Percentiles rank a stretch among this genome's conserved stretches.
Evolutionary conservation across 2,888 invertebrate genomes (phyloP).

Genomic region (Drosophila meridionalis): DNA sequence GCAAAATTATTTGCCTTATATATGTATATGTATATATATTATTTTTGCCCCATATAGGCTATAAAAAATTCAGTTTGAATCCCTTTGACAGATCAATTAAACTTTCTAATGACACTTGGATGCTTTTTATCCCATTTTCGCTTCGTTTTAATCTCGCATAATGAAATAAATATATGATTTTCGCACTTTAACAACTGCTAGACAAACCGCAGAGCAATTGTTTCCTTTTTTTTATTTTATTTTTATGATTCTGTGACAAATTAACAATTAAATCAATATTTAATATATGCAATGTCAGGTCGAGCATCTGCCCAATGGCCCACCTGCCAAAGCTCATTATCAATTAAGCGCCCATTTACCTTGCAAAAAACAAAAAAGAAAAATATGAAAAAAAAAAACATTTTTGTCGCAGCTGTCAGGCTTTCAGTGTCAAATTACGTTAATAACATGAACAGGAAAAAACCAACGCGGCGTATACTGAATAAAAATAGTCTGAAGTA

Average conservation of each 20-base stretch:
- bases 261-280: constrained; percentile 61
- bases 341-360: constrained; percentile 33
- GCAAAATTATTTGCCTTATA: neutral
- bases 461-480: constrained; percentile 43
- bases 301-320: neutral
- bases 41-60: neutral
- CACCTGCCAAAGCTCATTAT: constrained; percentile 23
- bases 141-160: constrained; percentile 1
- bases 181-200: neutral
- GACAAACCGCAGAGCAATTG: constrained; percentile 19
- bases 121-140: neutral
- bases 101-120: constrained; percentile 2
- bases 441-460: constrained; percentile 54
- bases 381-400: constrained; percentile 18
- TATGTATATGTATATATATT: neutral
- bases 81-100: neutral
- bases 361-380: constrained; percentile 15
- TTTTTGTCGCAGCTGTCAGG: constrained; percentile 58
- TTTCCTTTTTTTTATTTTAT: constrained; percentile 6
- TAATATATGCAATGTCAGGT: constrained; percentile 43
- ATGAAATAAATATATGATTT: neutral
- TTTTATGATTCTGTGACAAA: constrained; percentile 49
- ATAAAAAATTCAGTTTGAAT: neutral
- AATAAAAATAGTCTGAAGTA: constrained; percentile 51
- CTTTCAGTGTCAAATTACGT: constrained; percentile 70